A percentile compares a stretch with the other conserved stretches of the same genome.
Conservation (phyloP, 2,888 invertebrate genomes). For the Matsumyia berberina region DNA sequence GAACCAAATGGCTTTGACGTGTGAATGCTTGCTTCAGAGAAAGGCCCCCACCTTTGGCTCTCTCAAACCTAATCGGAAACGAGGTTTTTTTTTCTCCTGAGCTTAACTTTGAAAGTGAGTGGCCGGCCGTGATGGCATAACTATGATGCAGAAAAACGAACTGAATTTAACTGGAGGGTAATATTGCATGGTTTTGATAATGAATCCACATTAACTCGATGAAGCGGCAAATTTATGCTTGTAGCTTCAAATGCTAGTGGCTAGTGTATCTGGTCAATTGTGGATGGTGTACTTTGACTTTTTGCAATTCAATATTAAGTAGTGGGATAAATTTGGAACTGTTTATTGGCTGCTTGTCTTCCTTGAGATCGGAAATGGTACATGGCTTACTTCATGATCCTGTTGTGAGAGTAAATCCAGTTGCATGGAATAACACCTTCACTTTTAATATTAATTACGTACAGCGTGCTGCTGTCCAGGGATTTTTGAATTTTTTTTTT, state of each 20-base stretch:
- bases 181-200: constrained; percentile 55
- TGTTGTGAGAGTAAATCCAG: not conserved
- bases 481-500: too few species aligned
- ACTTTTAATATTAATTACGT: not conserved
- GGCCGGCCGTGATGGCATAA: constrained; percentile 68
- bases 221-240: constrained; percentile 24
- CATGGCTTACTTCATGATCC: constrained; percentile 1
- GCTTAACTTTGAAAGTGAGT: constrained; percentile 50
- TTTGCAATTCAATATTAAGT: not conserved
- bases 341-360: not conserved
- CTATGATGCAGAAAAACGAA: constrained; percentile 53
- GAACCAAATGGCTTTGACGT: constrained; percentile 26
- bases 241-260: not conserved
- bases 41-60: constrained; percentile 66
- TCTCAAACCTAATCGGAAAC: constrained; percentile 41
- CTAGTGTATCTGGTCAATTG: not conserved
- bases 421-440: not conserved
- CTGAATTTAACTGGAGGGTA: constrained; percentile 30
- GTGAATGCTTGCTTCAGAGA: constrained; percentile 45
- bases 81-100: constrained; percentile 16
- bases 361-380: constrained; percentile 9
- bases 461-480: too few species aligned
- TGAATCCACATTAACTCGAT: constrained; percentile 42
- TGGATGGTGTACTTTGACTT: not conserved
- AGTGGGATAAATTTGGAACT: not conserved